These are phyloP conservation scores for Ligdia adustata DNA, from an alignment of 2,888 invertebrate genomes.

Conservation along the genomic window DNA sequence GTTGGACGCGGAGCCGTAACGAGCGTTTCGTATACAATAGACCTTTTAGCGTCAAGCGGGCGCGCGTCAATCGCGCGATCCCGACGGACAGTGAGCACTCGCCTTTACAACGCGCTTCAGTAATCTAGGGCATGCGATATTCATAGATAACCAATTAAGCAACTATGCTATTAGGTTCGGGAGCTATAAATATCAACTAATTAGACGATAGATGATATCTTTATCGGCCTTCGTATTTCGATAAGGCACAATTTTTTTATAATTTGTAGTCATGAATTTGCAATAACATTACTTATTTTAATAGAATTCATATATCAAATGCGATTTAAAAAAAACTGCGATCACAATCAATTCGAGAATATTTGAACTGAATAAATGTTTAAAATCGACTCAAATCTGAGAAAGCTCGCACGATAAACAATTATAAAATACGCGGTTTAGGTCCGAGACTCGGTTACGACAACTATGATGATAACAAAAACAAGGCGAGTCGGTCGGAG, in stretches of 20 bases:
- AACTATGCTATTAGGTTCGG: conserved; percentile 19
- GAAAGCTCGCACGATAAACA: conserved; percentile 47
- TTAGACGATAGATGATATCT: conserved; percentile 17
- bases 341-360: background rate
- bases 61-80: conserved; percentile 74
- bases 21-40: conserved; percentile 83
- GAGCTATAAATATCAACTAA: conserved; percentile 24
- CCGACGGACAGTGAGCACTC: conserved; percentile 50
- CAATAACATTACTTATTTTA: conserved; percentile 1
- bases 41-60: conserved; percentile 82
- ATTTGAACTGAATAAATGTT: conserved; percentile 14
- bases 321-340: background rate
- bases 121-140: conserved; percentile 22
- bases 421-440: conserved; percentile 66
- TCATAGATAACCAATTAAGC: conserved; percentile 21
- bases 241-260: conserved; percentile 4
- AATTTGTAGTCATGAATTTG: conserved; percentile 2
- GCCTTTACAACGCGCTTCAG: conserved; percentile 52
- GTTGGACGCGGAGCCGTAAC: conserved; percentile 71
- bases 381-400: conserved; percentile 25
- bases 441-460: conserved; percentile 66
- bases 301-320: background rate
- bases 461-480: conserved; percentile 80
- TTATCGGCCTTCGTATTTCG: conserved; percentile 18
- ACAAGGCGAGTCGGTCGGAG: conserved; percentile 71